Evolutionary conservation across 2,888 invertebrate genomes (phyloP).

Genomic region (Scotopteryx bipunctaria): DNA sequence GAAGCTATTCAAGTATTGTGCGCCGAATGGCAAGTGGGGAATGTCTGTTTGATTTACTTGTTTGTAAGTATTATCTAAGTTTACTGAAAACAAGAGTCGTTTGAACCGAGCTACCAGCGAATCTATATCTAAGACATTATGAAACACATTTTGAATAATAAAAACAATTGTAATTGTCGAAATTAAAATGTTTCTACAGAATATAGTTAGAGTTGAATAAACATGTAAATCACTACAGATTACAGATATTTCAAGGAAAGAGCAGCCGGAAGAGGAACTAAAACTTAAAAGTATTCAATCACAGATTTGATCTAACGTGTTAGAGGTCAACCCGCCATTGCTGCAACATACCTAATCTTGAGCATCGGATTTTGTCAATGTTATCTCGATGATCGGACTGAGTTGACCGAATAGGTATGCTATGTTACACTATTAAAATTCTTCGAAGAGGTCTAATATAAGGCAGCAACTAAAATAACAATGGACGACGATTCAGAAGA

Average conservation of each 20-base stretch:
- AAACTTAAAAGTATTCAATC: background rate
- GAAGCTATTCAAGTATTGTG: conserved; percentile 49
- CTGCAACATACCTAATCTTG: conserved; percentile 13
- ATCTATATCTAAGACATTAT: too few relatives aligned
- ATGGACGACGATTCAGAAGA: too few relatives aligned
- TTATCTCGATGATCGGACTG: background rate
- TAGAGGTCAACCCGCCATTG: conserved; percentile 19
- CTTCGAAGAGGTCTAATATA: too few relatives aligned
- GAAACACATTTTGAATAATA: too few relatives aligned
- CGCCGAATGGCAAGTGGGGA: conserved; percentile 46
- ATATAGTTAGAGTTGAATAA: too few relatives aligned
- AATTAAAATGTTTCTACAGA: too few relatives aligned
- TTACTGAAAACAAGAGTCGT: conserved; percentile 1
- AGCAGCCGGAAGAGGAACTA: background rate
- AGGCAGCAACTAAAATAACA: too few relatives aligned
- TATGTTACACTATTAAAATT: too few relatives aligned
- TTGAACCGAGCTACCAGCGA: too few relatives aligned
- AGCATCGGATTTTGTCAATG: background rate
- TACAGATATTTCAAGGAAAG: background rate
- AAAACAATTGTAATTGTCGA: too few relatives aligned
- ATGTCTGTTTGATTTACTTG: conserved; percentile 46
- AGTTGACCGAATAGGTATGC: background rate
- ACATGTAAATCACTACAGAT: too few relatives aligned
- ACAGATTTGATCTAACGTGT: conserved; percentile 10
- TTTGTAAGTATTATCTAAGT: conserved; percentile 23